A percentile compares a stretch with the other conserved stretches of the same genome.
Conservation (phyloP, 2,797 vertebrate genomes). For the Parotocinclus haroldoi region DNA sequence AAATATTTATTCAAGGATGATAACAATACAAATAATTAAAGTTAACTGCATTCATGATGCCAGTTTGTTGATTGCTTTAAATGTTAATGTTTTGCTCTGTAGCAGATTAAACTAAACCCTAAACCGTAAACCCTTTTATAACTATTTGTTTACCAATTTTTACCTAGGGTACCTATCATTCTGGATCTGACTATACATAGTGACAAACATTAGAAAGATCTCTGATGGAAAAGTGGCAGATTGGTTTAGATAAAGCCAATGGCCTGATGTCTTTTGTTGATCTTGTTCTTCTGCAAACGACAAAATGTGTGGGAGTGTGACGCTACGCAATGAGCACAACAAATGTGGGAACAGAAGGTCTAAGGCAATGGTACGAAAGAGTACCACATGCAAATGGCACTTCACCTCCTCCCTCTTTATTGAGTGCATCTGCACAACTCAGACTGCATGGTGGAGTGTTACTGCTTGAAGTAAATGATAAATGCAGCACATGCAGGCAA, state of each 20-base stretch:
- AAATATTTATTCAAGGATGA: too few species aligned
- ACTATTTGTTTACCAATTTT: too few species aligned
- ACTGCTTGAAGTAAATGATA: neutral
- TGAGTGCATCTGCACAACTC: slow-evolving; percentile 6
- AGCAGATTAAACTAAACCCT: too few species aligned
- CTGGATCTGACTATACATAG: too few species aligned
- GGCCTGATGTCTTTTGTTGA: slow-evolving; percentile 29
- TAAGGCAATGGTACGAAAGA: slow-evolving; percentile 19
- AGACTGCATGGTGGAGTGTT: neutral
- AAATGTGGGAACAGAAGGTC: slow-evolving; percentile 43
- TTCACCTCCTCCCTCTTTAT: slow-evolving; percentile 3
- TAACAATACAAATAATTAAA: too few species aligned
- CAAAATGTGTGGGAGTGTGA: slow-evolving; percentile 42
- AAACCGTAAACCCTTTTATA: too few species aligned
- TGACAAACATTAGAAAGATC: neutral
- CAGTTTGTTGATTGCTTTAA: too few species aligned
- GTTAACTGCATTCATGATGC: too few species aligned
- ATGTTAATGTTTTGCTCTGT: too few species aligned
- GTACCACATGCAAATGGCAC: slow-evolving; percentile 20
- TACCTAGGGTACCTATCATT: too few species aligned
- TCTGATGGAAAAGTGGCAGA: slow-evolving; percentile 14
- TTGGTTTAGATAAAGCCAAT: slow-evolving; percentile 19
- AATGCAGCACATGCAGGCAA: neutral
- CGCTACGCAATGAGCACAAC: slow-evolving; percentile 36
- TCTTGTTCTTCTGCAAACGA: slow-evolving; percentile 31